Base-by-base conservation (phyloP, 2,113 vertebrate species). In the Calidris pugnax region DNA sequence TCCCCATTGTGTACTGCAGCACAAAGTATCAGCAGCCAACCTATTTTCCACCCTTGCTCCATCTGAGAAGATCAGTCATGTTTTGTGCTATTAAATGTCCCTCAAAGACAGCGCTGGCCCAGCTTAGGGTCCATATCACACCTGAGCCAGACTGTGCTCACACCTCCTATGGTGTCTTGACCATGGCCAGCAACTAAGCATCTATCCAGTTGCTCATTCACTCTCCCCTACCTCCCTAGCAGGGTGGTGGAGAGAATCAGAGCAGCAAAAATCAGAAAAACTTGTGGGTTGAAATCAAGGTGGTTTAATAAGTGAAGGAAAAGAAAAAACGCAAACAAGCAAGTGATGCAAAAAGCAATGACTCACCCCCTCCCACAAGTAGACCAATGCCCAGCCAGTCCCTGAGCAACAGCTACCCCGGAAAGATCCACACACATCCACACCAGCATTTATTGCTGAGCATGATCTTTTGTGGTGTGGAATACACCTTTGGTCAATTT, bases 291-390 rank as follows among this genome's bases (percentile, higher is more conserved):
- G 11, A 59, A 24, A 23, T 75, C 41, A 75, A 57, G 24, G 18
- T 7, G 59, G 6, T 56, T 90, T 57, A 79, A 21, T 57, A 75
- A 63, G 4, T 56, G 26, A 74, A 78, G 32, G 4, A 92, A 62
- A 14, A 76, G 5, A 14, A 21, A 69, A 75, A 57, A 22, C 0
- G 1, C 24, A 64, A 35, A 2, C 6, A 12, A 67, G 24, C 2
- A 62, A 56, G 6, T 17, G 14, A 27, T 17, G 5, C 10, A 64
- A 64, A 84, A 84, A 12, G 16, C 22, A 59, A 27, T 51, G 14
- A 35, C 10, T 53, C 30, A 32, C 1, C 1, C 15, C 3, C 10
- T 53, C 16, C 39, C 33, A 66, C 19, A 64, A 22, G 3, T 3
- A 50, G 32, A 75, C 14, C 7, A 39, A 24, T 33, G 47, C 5